phyloP scores from a whole-genome alignment of 2,797 vertebrate genomes.

The Coccyzus lansbergi region DNA sequence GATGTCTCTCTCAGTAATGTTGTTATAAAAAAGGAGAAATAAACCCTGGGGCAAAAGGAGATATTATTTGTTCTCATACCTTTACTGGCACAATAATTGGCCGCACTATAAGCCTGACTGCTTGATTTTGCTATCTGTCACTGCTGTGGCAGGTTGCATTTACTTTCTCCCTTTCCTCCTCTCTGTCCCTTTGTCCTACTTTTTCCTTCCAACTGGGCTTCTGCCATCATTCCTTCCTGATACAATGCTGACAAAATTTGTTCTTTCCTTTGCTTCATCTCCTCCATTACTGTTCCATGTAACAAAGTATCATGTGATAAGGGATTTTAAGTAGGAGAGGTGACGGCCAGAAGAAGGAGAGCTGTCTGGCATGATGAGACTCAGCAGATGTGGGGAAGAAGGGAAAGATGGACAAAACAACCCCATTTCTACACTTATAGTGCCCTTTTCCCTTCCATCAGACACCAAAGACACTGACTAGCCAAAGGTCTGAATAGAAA shows the following conservation, averaged over 20 bases:
- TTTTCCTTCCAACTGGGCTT: background rate
- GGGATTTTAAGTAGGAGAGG: background rate
- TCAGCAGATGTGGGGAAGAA: background rate
- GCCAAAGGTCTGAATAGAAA: background rate
- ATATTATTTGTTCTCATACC: background rate
- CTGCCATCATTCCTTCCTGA: background rate
- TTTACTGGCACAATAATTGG: conserved; percentile 31
- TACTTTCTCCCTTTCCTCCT: background rate
- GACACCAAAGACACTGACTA: background rate
- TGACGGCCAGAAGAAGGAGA: background rate
- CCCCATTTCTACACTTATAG: background rate
- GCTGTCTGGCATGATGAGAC: background rate
- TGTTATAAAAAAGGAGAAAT: conserved; percentile 40
- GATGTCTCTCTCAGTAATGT: background rate
- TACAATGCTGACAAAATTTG: background rate
- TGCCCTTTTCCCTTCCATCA: background rate
- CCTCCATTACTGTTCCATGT: background rate
- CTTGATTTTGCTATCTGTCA: background rate
- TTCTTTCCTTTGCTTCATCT: background rate
- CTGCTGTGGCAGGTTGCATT: background rate
- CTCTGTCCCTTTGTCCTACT: background rate
- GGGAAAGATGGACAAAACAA: background rate
- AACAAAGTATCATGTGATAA: background rate
- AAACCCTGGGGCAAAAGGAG: background rate
- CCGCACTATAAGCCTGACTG: background rate